Evolutionary conservation across 2,113 vertebrate species (phyloP), one percentile per base, ranked within the genome.

Genomic region (Xiphorhynchus elegans): DNA sequence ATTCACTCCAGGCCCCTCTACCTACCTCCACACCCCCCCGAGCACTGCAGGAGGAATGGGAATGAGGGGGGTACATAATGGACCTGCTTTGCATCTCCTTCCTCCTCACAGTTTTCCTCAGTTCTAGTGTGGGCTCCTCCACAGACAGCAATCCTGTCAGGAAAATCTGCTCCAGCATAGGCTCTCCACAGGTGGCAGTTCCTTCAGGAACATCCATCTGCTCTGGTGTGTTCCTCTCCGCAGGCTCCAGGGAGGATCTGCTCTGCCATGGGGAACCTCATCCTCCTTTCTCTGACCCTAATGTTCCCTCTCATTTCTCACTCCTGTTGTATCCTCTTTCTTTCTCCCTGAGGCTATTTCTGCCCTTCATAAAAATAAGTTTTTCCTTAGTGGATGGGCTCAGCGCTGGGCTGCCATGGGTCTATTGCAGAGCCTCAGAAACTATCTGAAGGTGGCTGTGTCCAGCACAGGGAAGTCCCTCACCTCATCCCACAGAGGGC

Each of bases 141-240:
- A 31, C 35, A 37, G 42, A 50, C 73, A 84, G 49, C 50, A 87
- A 11, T 62, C 63, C 46, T 77, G 23, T 81, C 44, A 86, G 55
- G 20, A 87, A 95, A 89, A 94, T 96, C 76, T 96, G 68, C 47
- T 58, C 13, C 37, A 63, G 46, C 58, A 12, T 12, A 69, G 31
- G 21, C 49, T 95, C 87, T 89, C 89, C 42, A 53, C 68, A 74
- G 84, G 87, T 96, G 80, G 46, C 46, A 62, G 37, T 74, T 94
- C 23, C 60, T 91, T 89, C 60, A 72, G 52, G 74, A 95, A 63
- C 24, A 77, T 66, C 84, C 91, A 94, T 96, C 93, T 95, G 93
- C 55, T 89, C 28, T 70, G 47, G 8, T 89, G 50, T 70, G 35
- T 63, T 85, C 31, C 39, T 63, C 55, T 89, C 42, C 26, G 52